phyloP scores from a whole-genome alignment of 2,113 vertebrate genomes.

The Clarias macrocephalus region DNA sequence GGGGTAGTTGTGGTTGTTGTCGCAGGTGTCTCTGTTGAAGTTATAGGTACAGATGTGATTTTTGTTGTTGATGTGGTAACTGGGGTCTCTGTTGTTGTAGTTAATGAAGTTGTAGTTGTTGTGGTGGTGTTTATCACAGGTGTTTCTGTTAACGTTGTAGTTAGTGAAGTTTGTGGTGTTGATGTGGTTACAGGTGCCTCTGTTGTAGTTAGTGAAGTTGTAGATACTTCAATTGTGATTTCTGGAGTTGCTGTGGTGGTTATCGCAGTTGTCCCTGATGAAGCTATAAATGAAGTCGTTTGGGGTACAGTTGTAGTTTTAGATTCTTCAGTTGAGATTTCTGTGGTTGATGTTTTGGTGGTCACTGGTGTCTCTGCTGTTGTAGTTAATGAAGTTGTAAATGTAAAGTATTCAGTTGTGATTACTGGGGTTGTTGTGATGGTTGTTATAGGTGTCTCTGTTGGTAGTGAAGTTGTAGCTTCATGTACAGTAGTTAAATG shows the following conservation, averaged over 20 bases:
- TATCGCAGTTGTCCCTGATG: no score
- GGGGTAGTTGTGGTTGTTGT: neutral
- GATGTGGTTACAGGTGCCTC: neutral
- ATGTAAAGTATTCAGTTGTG: neutral
- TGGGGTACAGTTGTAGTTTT: neutral
- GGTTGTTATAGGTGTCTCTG: neutral
- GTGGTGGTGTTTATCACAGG: neutral
- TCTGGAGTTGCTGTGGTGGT: no score
- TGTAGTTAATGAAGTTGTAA: neutral
- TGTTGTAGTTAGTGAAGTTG: neutral
- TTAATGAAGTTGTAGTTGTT: conserved; percentile 14
- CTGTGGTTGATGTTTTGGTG: neutral
- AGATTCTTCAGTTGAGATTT: neutral
- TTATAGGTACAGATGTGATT: neutral
- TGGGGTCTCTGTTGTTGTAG: conserved; percentile 18
- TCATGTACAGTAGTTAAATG: neutral
- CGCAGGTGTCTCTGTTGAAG: neutral
- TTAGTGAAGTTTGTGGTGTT: neutral
- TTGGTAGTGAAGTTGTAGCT: neutral
- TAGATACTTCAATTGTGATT: neutral
- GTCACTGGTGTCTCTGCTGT: neutral
- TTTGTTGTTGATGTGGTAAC: neutral
- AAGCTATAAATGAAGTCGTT: no score
- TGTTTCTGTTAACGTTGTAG: neutral
- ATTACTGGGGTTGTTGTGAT: neutral